Evolutionary conservation across 2,113 vertebrate species (phyloP).

Genomic region (Sinocyclocheilus anophthalmus): DNA sequence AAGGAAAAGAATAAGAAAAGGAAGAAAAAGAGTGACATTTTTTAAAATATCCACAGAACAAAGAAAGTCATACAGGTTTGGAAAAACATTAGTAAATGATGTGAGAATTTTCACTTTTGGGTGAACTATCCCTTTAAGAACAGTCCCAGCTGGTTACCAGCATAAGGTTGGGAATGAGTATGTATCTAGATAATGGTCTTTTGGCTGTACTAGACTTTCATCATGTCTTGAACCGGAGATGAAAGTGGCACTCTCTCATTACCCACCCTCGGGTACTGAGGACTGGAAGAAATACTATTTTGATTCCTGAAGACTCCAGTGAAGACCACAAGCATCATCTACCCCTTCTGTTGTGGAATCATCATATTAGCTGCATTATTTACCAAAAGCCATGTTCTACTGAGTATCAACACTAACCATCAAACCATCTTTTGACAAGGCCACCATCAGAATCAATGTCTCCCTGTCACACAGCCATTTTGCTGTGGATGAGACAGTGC

Average conservation of each 20-base stretch:
- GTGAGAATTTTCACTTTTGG: background rate
- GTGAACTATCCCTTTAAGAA: background rate
- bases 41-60: background rate
- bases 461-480: background rate
- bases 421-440: background rate
- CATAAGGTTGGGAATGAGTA: background rate
- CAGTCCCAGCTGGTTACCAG: constrained; percentile 13
- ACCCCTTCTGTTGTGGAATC: background rate
- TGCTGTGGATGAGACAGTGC: background rate
- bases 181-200: constrained; percentile 22
- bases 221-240: constrained; percentile 43
- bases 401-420: background rate
- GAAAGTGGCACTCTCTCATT: constrained; percentile 32
- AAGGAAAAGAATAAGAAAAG: background rate
- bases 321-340: background rate
- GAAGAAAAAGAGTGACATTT: background rate
- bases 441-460: background rate
- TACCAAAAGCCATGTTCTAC: background rate
- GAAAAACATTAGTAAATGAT: background rate
- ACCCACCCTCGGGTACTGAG: background rate
- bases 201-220: constrained; percentile 30
- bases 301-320: background rate
- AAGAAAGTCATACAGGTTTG: background rate
- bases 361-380: background rate
- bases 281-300: constrained; percentile 20